A percentile compares a stretch with the other conserved stretches of the same genome.
These are phyloP conservation scores for Gymnobelideus leadbeateri DNA, from an alignment of 2,113 vertebrate species.

Conservation along the genomic window DNA sequence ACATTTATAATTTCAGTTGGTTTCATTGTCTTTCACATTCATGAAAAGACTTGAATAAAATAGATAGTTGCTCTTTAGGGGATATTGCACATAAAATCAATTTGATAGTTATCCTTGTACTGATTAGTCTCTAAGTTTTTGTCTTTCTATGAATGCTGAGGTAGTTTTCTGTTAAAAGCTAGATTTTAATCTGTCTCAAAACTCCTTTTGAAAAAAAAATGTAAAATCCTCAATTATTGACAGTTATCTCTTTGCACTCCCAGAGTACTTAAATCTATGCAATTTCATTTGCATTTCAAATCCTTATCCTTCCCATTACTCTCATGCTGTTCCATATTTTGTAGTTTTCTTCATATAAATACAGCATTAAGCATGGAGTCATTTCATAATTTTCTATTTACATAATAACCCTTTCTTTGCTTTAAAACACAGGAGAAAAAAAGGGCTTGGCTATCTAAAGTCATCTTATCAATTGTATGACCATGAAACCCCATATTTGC, in stretches of 20 bases:
- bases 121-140: not conserved
- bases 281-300: conserved; percentile 4
- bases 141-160: not conserved
- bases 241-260: not conserved
- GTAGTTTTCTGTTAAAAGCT: not conserved
- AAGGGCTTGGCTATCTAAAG: not conserved
- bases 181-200: not conserved
- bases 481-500: conserved; percentile 37
- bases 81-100: not conserved
- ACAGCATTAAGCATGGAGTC: not conserved
- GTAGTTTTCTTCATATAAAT: not conserved
- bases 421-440: not conserved
- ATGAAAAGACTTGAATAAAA: not conserved
- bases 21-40: not conserved
- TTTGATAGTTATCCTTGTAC: not conserved
- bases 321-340: not conserved
- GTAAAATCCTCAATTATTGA: not conserved
- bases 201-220: not conserved
- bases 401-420: not conserved
- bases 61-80: not conserved
- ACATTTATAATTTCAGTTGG: conserved; percentile 33
- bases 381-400: not conserved
- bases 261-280: not conserved
- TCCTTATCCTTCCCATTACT: conserved; percentile 3
- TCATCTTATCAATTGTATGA: conserved; percentile 28